Base-by-base conservation (phyloP, 2,797 vertebrate genomes). In the Lophura swinhoii region DNA sequence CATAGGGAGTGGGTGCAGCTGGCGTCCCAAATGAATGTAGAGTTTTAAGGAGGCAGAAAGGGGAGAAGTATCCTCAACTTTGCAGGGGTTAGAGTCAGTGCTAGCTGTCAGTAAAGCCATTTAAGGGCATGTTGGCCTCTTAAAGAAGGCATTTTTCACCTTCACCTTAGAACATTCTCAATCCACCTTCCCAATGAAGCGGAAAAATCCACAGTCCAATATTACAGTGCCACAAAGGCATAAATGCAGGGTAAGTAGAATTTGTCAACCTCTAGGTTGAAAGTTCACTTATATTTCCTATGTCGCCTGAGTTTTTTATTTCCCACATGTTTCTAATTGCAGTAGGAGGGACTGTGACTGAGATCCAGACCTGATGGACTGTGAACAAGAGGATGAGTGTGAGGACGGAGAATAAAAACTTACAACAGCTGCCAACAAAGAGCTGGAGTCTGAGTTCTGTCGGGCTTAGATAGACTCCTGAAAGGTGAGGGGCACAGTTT, bases 331-430 rank as follows among this genome's bases (percentile, higher is more conserved):
- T 94, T 87, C 49, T 83, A 91, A n/a, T 62, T 79, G 75, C 44
- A 71, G 64, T 31, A 14, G 35, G 87, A 94, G 33, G 29, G 53
- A 29, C 26, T 88, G 78, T 84, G 66, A 62, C 74, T 84, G 64
- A 93, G 58, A 90, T 79, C 31, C 66, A 88, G 74, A 26, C 48
- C 60, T 84, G 86, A 64, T 29, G 60, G 83, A 33, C 53, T 94
- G 33, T 43, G 41, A 76, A 87, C 0, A 5, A 64, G 56, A 64
- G 44, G 39, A 12, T 79, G 87, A 93, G 86, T 91, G 88, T 88
- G 71, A 82, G 53, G 71, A 87, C 11, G 74, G 37, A 91, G 75
- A 92, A 93, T 53, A 79, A 93, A 94, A 94, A 49, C 48, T 79
- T 80, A 43, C 24, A 73, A 58, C 84, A 74, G 17, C 84, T 94